Evolutionary conservation across 1,140 invertebrate genomes (phyloP).

Genomic region (Drosophila suzukii): DNA sequence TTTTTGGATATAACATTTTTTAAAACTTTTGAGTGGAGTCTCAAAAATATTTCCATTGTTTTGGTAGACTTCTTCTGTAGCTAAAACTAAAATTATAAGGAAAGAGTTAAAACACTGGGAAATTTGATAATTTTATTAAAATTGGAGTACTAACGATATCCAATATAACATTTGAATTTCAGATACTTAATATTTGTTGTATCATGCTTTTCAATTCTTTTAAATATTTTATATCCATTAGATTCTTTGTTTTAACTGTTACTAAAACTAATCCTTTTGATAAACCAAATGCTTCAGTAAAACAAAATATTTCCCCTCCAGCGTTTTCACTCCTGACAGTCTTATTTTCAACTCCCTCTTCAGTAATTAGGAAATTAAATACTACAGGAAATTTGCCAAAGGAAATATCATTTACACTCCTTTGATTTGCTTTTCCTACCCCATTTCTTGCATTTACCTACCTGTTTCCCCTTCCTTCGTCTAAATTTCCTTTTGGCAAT

Average conservation of each 20-base stretch:
- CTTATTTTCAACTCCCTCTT: not conserved
- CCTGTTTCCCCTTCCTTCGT: not conserved
- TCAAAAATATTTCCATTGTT: too few relatives aligned
- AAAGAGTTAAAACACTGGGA: too few relatives aligned
- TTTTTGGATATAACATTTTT: conserved; percentile 6
- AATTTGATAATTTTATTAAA: too few relatives aligned
- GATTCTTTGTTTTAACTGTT: too few relatives aligned
- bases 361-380: conserved; percentile 36
- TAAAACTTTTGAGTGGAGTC: not conserved
- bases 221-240: too few relatives aligned
- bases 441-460: conserved; percentile 20
- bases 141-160: too few relatives aligned
- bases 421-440: conserved; percentile 16
- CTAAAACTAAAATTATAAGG: too few relatives aligned
- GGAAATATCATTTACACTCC: conserved; percentile 37
- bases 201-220: too few relatives aligned
- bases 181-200: too few relatives aligned
- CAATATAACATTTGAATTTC: too few relatives aligned
- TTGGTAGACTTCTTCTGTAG: too few relatives aligned
- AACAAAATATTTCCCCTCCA: not conserved
- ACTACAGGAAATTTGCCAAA: conserved; percentile 17
- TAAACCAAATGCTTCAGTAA: not conserved
- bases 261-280: conserved; percentile 6
- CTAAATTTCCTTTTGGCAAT: conserved; percentile 13
- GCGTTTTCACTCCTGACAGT: not conserved